Conservation (phyloP, 92 coral and sea anemone species). For the Porites cylindrica region DNA sequence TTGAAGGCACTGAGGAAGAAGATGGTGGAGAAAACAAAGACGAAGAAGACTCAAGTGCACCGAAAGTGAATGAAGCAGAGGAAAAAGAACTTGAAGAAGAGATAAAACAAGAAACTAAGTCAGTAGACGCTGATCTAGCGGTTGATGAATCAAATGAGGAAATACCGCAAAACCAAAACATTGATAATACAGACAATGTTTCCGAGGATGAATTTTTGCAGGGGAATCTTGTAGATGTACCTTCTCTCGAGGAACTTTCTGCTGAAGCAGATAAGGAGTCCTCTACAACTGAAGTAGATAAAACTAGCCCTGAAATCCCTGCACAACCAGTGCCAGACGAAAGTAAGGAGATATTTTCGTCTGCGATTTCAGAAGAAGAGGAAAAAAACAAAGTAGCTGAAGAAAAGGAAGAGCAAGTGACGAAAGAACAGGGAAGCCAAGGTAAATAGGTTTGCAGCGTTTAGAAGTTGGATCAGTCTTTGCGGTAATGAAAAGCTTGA, state of each 20-base stretch:
- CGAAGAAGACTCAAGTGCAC: neutral
- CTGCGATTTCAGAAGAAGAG: neutral
- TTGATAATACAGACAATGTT: constrained; percentile 19
- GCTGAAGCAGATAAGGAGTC: constrained; percentile 25
- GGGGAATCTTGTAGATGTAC: constrained; percentile 50
- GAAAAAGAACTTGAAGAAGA: neutral
- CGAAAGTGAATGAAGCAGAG: constrained; percentile 1
- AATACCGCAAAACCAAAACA: constrained; percentile 27
- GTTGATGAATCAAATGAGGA: constrained; percentile 40
- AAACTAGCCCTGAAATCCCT: constrained; percentile 12
- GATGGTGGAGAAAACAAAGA: neutral
- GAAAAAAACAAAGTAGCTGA: constrained; percentile 1
- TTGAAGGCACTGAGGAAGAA: neutral
- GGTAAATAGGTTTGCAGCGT: constrained; percentile 3
- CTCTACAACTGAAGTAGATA: constrained; percentile 12
- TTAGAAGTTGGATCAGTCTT: too few species aligned
- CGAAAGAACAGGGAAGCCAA: constrained; percentile 28
- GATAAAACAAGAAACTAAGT: constrained; percentile 1
- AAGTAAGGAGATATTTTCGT: neutral
- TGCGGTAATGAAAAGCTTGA: too few species aligned
- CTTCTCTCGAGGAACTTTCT: constrained; percentile 58
- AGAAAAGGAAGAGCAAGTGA: constrained; percentile 30
- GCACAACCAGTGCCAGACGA: constrained; percentile 15
- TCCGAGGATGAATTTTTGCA: constrained; percentile 11
- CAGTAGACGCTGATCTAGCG: constrained; percentile 7